Conservation (phyloP, 2,888 invertebrate species). For the Philopedon plagiatum region DNA sequence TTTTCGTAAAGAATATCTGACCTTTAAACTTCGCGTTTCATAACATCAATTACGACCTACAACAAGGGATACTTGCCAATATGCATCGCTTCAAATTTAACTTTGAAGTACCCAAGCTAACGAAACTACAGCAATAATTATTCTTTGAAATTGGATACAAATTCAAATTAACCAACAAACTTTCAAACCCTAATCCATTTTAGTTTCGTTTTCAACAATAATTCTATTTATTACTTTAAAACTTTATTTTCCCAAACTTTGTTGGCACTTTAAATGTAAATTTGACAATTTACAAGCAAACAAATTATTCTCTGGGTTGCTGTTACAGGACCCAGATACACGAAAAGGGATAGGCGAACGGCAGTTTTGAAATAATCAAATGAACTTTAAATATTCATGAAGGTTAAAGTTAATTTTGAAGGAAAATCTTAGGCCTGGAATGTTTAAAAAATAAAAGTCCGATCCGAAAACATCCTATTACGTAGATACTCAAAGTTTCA, state of each 20-base stretch:
- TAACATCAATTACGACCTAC: too few species aligned
- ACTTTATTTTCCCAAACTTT: conserved; percentile 66
- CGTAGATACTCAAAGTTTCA: too few species aligned
- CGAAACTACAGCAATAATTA: not conserved
- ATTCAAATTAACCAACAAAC: conserved; percentile 2
- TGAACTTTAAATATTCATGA: conserved; percentile 48
- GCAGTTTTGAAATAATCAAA: conserved; percentile 47
- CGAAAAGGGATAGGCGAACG: conserved; percentile 44
- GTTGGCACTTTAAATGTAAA: conserved; percentile 68
- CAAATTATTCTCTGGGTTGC: conserved; percentile 42
- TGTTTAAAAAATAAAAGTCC: not conserved
- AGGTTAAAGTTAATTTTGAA: conserved; percentile 41
- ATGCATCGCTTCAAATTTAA: too few species aligned
- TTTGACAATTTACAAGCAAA: conserved; percentile 55
- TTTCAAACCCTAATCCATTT: not conserved
- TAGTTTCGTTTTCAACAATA: conserved; percentile 20
- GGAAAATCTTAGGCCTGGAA: not conserved
- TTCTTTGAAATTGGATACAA: not conserved
- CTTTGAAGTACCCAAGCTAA: too few species aligned
- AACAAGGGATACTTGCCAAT: too few species aligned
- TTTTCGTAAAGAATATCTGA: too few species aligned
- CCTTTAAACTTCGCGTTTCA: too few species aligned
- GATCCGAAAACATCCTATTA: too few species aligned
- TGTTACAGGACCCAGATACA: conserved; percentile 43
- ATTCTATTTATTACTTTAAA: conserved; percentile 45